phyloP scores from a whole-genome alignment of 2,888 invertebrate genomes.

The Carabus problematicus region DNA sequence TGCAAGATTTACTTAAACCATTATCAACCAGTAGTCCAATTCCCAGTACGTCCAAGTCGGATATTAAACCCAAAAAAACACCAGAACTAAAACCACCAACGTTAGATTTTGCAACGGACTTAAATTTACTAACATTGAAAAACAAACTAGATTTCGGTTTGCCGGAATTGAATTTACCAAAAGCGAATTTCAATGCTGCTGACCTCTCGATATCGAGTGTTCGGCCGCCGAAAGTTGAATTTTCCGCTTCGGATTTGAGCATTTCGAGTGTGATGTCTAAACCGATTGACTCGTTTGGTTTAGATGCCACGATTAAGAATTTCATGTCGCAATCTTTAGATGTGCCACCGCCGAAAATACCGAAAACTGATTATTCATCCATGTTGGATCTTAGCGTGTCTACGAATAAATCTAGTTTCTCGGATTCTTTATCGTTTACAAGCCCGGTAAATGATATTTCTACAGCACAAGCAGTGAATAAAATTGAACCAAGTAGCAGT shows the following conservation, averaged over 20 bases:
- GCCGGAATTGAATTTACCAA: constrained; percentile 57
- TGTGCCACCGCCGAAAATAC: constrained; percentile 65
- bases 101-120: constrained; percentile 64
- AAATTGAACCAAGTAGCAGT: constrained; percentile 13
- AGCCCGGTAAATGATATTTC: constrained; percentile 19
- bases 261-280: constrained; percentile 59
- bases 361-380: constrained; percentile 63
- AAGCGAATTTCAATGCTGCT: constrained; percentile 54
- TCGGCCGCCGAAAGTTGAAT: constrained; percentile 61
- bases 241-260: constrained; percentile 59
- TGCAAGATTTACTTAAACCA: constrained; percentile 71
- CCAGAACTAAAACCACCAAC: constrained; percentile 58
- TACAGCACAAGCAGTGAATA: constrained; percentile 14
- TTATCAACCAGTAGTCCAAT: constrained; percentile 66
- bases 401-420: constrained; percentile 51
- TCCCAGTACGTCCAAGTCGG: constrained; percentile 50
- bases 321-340: constrained; percentile 42
- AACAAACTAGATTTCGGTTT: constrained; percentile 61
- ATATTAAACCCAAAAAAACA: constrained; percentile 44
- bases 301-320: constrained; percentile 52
- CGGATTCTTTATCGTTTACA: constrained; percentile 46
- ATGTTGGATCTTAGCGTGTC: constrained; percentile 63
- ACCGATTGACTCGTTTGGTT: constrained; percentile 48
- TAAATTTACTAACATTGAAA: constrained; percentile 60
- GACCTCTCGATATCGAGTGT: constrained; percentile 63